Evolutionary conservation across 2,888 invertebrate species (phyloP).

Genomic region (Saturnia pavonia): DNA sequence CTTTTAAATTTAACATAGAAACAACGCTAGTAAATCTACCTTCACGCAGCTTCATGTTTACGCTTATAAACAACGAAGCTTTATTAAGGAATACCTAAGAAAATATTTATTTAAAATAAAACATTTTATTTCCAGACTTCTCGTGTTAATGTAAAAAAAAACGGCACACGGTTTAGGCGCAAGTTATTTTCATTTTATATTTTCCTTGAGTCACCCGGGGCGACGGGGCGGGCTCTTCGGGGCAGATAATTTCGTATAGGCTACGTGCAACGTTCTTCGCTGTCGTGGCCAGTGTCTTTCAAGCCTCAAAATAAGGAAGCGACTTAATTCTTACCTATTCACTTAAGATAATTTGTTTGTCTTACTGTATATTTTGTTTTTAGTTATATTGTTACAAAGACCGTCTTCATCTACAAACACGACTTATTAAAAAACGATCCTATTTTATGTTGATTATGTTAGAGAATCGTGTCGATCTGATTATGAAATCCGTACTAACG

Average conservation of each 20-base stretch:
- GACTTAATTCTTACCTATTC: constrained; percentile 34
- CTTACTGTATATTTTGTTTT: constrained; percentile 2
- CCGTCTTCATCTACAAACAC: no score
- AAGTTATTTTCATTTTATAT: constrained; percentile 75
- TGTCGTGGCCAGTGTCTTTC: constrained; percentile 51
- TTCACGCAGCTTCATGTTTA: constrained; percentile 36
- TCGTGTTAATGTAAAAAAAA: constrained; percentile 59
- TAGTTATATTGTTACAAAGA: not conserved
- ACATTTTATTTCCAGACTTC: constrained; percentile 59
- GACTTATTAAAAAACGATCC: no score
- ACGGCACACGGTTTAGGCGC: constrained; percentile 59
- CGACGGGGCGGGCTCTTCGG: constrained; percentile 61
- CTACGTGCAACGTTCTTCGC: constrained; percentile 65
- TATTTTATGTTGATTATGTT: no score
- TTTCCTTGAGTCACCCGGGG: constrained; percentile 60
- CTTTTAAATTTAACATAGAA: constrained; percentile 38
- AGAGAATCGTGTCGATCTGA: no score
- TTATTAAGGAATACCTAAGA: constrained; percentile 42
- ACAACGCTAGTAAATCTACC: constrained; percentile 27
- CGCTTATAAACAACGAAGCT: constrained; percentile 37
- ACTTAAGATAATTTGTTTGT: constrained; percentile 26
- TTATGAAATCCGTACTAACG: no score
- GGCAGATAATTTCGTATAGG: constrained; percentile 70
- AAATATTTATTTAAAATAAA: constrained; percentile 56
- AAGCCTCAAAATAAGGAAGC: constrained; percentile 49